phyloP scores from a whole-genome alignment of 2,113 vertebrate genomes.

The Oreochromis tanganicae region DNA sequence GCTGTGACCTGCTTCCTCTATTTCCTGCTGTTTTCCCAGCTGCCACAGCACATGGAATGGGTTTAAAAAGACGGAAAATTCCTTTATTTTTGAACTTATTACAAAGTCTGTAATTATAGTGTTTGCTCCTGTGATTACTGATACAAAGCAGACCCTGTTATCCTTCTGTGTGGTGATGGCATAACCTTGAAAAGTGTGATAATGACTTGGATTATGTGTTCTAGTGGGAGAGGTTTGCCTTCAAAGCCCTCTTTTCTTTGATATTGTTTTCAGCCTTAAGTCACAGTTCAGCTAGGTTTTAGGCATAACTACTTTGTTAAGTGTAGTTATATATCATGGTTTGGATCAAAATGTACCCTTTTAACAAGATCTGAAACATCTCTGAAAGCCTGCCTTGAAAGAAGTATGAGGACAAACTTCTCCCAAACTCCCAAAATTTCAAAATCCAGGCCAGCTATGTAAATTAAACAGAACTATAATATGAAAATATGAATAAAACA shows the following conservation, averaged over 20 bases:
- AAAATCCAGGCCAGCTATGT: background rate
- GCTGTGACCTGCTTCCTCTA: conserved; percentile 73
- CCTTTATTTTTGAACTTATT: background rate
- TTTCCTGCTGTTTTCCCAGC: conserved; percentile 79
- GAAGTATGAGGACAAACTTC: background rate
- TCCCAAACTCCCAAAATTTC: background rate
- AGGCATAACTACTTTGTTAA: background rate
- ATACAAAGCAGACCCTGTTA: background rate
- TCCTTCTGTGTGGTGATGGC: background rate
- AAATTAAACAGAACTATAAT: background rate
- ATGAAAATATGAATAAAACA: background rate
- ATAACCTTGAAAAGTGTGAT: background rate
- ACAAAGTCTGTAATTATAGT: background rate
- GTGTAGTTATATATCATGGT: background rate
- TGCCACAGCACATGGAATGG: conserved; percentile 25
- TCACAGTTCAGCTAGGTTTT: background rate
- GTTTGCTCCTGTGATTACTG: background rate
- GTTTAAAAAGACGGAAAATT: background rate
- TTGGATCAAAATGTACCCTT: background rate
- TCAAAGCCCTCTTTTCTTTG: background rate
- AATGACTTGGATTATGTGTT: background rate
- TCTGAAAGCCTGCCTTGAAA: background rate
- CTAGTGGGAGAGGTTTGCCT: background rate
- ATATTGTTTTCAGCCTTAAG: background rate
- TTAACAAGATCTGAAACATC: background rate